These are phyloP conservation scores for Philypnodon macrostomus DNA, from an alignment of 2,797 vertebrate species.

Conservation along the genomic window DNA sequence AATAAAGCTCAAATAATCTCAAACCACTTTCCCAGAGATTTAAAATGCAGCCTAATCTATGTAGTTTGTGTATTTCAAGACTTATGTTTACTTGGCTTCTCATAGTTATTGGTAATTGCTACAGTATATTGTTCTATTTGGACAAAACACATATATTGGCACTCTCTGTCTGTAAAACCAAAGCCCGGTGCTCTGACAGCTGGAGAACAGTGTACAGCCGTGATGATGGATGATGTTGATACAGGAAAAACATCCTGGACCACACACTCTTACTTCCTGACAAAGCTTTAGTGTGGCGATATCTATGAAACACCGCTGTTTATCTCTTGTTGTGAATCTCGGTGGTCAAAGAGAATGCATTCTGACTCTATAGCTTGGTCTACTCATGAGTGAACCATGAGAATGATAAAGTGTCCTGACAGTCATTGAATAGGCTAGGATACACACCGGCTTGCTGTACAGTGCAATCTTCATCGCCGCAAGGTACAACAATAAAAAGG, in stretches of 20 bases:
- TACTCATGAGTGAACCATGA: slow-evolving; percentile 49
- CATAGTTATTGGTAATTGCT: slow-evolving; percentile 13
- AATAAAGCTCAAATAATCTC: no score
- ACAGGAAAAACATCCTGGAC: slow-evolving; percentile 24
- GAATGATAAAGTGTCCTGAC: slow-evolving; percentile 69
- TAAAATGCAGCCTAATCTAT: no score
- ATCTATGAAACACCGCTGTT: slow-evolving; percentile 34
- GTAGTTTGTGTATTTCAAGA: no score
- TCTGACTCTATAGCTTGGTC: slow-evolving; percentile 28
- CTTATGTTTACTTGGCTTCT: not conserved
- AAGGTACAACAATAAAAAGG: slow-evolving; percentile 60
- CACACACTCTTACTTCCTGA: slow-evolving; percentile 23
- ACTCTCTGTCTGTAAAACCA: slow-evolving; percentile 8
- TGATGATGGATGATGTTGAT: slow-evolving; percentile 53
- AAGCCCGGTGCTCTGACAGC: slow-evolving; percentile 16
- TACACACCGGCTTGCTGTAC: slow-evolving; percentile 56
- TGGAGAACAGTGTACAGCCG: slow-evolving; percentile 13
- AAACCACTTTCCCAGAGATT: no score
- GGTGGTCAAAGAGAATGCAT: slow-evolving; percentile 41
- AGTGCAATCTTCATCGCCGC: slow-evolving; percentile 61
- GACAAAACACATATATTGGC: slow-evolving; percentile 6
- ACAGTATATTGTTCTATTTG: not conserved
- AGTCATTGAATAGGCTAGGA: slow-evolving; percentile 46
- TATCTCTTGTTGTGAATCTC: slow-evolving; percentile 35
- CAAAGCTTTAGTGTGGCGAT: slow-evolving; percentile 20